A percentile compares a stretch with the other conserved stretches of the same genome.
phyloP scores from a whole-genome alignment of 2,888 invertebrate genomes.

The Melanchra persicariae region DNA sequence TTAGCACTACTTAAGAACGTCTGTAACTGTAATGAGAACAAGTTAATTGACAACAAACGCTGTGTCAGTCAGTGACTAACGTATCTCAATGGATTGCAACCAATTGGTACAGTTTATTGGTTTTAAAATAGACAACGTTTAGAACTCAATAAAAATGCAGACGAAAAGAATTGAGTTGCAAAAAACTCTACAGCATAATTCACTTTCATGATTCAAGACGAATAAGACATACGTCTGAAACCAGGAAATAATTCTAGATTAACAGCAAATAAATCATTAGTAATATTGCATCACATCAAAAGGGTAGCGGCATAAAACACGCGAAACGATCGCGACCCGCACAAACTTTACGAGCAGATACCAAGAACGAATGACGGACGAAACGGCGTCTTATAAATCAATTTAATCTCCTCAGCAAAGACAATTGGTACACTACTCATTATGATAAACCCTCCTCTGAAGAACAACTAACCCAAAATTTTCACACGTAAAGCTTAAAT shows the following conservation, averaged over 20 bases:
- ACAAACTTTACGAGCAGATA: slow-evolving; percentile 81
- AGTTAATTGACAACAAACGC: slow-evolving; percentile 29
- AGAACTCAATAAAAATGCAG: slow-evolving; percentile 8
- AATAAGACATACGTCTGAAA: slow-evolving; percentile 53
- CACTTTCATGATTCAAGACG: slow-evolving; percentile 25
- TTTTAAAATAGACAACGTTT: slow-evolving; percentile 33
- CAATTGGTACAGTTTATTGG: slow-evolving; percentile 34
- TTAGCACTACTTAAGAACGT: slow-evolving; percentile 39
- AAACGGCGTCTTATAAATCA: slow-evolving; percentile 86
- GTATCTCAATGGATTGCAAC: slow-evolving; percentile 23
- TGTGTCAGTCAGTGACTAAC: slow-evolving; percentile 35
- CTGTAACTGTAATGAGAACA: slow-evolving; percentile 38
- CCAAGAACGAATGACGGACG: slow-evolving; percentile 83
- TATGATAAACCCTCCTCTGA: slow-evolving; percentile 42
- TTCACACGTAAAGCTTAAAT: slow-evolving; percentile 49
- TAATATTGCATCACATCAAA: slow-evolving; percentile 85
- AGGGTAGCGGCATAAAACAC: slow-evolving; percentile 74
- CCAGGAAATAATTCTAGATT: slow-evolving; percentile 73
- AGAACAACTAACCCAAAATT: slow-evolving; percentile 44
- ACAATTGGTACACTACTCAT: slow-evolving; percentile 81
- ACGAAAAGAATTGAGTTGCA: background rate
- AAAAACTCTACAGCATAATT: slow-evolving; percentile 2
- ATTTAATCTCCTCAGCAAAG: slow-evolving; percentile 85
- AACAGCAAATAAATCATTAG: slow-evolving; percentile 76
- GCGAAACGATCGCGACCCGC: slow-evolving; percentile 76